Evolutionary conservation across 2,888 invertebrate genomes (phyloP).

Genomic region (Pterostichus madidus): DNA sequence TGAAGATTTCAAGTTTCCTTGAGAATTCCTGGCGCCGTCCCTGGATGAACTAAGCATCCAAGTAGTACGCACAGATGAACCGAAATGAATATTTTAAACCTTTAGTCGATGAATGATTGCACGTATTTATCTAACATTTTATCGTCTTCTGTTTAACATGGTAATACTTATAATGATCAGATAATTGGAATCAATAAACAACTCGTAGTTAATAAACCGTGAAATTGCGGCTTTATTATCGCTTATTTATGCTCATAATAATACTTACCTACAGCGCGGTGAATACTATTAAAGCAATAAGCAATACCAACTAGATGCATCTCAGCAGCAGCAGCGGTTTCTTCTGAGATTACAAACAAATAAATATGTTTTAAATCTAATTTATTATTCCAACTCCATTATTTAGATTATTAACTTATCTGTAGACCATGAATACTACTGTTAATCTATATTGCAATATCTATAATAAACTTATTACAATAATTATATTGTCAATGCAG

Average conservation of each 20-base stretch:
- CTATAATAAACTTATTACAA: background rate
- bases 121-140: conserved; percentile 53
- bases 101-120: conserved; percentile 29
- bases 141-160: conserved; percentile 62
- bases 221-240: conserved; percentile 39
- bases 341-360: background rate
- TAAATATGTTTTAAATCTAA: background rate
- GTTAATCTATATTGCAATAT: background rate
- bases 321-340: background rate
- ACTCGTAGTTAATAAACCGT: conserved; percentile 54
- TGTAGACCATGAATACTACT: too few species aligned
- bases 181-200: conserved; percentile 60
- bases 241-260: conserved; percentile 38
- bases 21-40: too few species aligned
- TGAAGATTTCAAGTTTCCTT: too few species aligned
- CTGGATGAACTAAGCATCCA: too few species aligned
- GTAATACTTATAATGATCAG: conserved; percentile 56
- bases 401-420: background rate
- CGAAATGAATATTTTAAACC: conserved; percentile 10
- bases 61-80: background rate
- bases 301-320: background rate
- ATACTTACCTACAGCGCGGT: conserved; percentile 3
- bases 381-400: conserved; percentile 1
- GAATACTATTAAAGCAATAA: background rate
- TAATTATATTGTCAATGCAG: conserved; percentile 1